Evolutionary conservation across 2,797 vertebrate genomes (phyloP).

Genomic region (Hoplostethus mediterraneus): DNA sequence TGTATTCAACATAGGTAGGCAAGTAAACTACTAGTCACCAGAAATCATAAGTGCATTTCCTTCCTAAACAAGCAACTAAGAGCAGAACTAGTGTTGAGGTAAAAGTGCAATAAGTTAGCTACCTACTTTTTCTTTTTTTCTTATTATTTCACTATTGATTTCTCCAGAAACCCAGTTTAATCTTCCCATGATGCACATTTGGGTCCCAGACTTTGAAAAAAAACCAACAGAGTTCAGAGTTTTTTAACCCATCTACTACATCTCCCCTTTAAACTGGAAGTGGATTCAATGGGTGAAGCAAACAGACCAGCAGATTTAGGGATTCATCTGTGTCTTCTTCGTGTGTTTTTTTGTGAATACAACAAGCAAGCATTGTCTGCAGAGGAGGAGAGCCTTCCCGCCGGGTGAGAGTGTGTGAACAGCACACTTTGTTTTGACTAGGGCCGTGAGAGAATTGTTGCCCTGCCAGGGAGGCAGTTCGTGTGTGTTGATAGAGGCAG

Average conservation of each 20-base stretch:
- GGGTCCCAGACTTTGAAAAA: conserved; percentile 26
- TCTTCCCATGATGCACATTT: conserved; percentile 29
- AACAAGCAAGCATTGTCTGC: conserved; percentile 45
- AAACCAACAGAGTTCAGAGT: no score
- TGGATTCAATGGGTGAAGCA: conserved; percentile 65
- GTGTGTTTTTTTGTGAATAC: conserved; percentile 57
- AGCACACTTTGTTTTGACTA: conserved; percentile 72
- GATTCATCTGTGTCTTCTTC: conserved; percentile 60
- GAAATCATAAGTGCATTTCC: no score
- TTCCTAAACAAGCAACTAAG: no score
- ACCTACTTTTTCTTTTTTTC: no score
- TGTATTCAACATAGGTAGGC: no score
- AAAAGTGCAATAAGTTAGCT: no score
- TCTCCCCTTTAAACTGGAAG: conserved; percentile 31
- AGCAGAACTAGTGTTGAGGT: no score
- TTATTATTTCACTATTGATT: conserved; percentile 16
- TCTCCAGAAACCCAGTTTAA: conserved; percentile 28
- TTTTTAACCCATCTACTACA: no score
- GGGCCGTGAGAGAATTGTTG: conserved; percentile 69
- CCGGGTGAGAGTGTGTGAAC: conserved; percentile 63
- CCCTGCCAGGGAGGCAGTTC: conserved; percentile 54
- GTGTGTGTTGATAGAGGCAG: conserved; percentile 74
- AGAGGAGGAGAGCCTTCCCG: conserved; percentile 24
- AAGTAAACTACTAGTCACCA: no score
- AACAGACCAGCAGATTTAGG: conserved; percentile 63